Evolutionary conservation across 2,888 invertebrate species (phyloP).

Genomic region (Pecten maximus): DNA sequence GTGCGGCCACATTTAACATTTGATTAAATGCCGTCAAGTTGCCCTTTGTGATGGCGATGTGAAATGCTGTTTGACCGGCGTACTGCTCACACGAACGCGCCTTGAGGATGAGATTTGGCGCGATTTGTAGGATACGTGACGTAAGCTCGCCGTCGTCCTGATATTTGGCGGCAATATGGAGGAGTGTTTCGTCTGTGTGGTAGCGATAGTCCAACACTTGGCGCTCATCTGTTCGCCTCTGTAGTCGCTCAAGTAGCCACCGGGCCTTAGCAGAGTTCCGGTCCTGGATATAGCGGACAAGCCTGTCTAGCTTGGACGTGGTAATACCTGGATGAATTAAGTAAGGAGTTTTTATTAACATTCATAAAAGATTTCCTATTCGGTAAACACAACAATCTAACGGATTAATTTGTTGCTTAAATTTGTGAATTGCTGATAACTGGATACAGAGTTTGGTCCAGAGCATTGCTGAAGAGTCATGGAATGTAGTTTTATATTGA

Average conservation of each 20-base stretch:
- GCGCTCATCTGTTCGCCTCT: not conserved
- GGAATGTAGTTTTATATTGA: too few relatives aligned
- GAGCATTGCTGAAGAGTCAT: too few relatives aligned
- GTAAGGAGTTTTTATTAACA: not conserved
- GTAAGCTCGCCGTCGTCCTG: not conserved
- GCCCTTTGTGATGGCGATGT: constrained; percentile 31
- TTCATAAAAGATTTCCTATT: too few relatives aligned
- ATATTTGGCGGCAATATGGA: constrained; percentile 31
- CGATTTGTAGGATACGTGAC: not conserved
- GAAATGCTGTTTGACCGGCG: constrained; percentile 36
- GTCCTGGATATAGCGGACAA: not conserved
- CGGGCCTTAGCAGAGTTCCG: not conserved
- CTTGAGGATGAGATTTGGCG: not conserved
- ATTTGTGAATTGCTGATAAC: too few relatives aligned
- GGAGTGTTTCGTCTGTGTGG: constrained; percentile 5
- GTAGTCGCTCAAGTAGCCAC: not conserved
- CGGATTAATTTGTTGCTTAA: too few relatives aligned
- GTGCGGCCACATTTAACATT: constrained; percentile 16
- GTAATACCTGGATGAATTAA: not conserved
- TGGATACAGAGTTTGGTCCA: too few relatives aligned
- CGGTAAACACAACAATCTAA: too few relatives aligned
- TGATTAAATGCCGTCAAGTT: constrained; percentile 24
- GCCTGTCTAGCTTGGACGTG: not conserved
- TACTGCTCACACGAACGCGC: not conserved
- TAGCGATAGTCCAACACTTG: constrained; percentile 1